These are phyloP conservation scores for Lasioglossum malachurum DNA, from an alignment of 2,888 invertebrate genomes.

Conservation along the genomic window DNA sequence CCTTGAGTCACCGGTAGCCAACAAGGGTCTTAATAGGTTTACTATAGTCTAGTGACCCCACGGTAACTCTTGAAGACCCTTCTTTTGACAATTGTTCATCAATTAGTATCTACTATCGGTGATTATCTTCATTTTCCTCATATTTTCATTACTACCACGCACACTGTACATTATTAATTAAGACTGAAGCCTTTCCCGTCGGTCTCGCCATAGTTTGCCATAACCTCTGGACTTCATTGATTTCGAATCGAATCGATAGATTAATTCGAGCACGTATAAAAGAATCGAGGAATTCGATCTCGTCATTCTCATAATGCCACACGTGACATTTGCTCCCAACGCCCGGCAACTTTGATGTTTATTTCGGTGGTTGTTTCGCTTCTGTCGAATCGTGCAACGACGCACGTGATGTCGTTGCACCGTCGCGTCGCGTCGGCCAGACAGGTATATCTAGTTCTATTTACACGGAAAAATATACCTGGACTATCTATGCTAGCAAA, in stretches of 20 bases:
- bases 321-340: background rate
- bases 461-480: background rate
- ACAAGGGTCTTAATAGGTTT: no score
- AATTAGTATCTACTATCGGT: background rate
- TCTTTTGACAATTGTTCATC: background rate
- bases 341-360: background rate
- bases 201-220: background rate
- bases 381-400: background rate
- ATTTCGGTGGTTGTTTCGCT: background rate
- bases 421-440: background rate
- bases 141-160: no score
- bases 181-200: no score
- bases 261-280: background rate
- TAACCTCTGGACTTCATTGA: background rate
- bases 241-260: background rate
- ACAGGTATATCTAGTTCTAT: slow-evolving; percentile 16
- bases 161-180: no score
- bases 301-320: background rate
- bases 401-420: slow-evolving; percentile 7
- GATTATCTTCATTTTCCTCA: background rate
- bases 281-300: no score
- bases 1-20: no score
- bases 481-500: background rate
- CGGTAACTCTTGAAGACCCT: no score
- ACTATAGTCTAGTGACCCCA: no score